phyloP scores from a whole-genome alignment of 2,797 vertebrate species.

The Galago senegalensis region DNA sequence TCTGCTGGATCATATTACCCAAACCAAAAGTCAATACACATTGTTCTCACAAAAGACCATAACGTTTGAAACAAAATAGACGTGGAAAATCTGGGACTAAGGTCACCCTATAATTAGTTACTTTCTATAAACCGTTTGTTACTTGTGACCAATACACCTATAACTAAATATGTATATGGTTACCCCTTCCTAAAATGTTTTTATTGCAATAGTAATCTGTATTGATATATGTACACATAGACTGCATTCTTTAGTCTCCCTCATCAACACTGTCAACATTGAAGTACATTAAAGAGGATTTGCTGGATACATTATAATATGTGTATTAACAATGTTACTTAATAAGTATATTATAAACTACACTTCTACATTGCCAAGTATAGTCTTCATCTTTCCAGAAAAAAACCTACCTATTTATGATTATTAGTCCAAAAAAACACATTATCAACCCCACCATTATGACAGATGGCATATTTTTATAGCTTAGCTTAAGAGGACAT shows the following conservation, averaged over 20 bases:
- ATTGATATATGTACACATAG: neutral
- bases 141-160: neutral
- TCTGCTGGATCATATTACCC: neutral
- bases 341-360: neutral
- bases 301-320: neutral
- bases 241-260: neutral
- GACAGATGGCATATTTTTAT: neutral
- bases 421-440: neutral
- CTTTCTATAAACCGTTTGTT: slow-evolving; percentile 49
- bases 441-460: neutral
- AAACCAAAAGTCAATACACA: neutral
- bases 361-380: neutral
- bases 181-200: slow-evolving; percentile 32
- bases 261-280: neutral
- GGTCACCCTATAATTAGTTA: neutral
- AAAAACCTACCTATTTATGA: slow-evolving; percentile 15
- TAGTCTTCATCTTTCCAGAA: neutral
- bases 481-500: neutral
- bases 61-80: neutral
- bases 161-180: neutral
- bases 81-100: slow-evolving; percentile 49
- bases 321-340: neutral
- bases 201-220: neutral
- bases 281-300: slow-evolving; percentile 1
- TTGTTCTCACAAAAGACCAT: neutral